Base-by-base conservation (phyloP, 1,140 invertebrate genomes). In the Drosophila ficusphila region DNA sequence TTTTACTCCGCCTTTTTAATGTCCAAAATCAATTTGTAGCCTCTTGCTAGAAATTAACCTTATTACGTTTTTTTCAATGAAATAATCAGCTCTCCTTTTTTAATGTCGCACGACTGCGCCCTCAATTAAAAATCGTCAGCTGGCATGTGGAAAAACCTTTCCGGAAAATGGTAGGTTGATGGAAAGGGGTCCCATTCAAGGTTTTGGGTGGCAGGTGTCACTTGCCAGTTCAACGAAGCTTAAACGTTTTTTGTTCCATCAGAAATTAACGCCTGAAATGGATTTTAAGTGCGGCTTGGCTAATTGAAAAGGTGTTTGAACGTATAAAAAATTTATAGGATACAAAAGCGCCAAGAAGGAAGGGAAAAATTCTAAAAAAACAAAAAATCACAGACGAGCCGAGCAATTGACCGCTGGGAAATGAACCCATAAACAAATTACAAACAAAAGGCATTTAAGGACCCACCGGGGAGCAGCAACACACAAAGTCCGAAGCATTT, bases 341-440 rank as follows among this genome's bases (percentile, higher is more conserved):
- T 69, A 82, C 78, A 82, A 77, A 82, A 73, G 58, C 58, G 61
- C 19, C 62, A 18, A 64, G 57, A 67, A 23, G 21, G 7, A 39
- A 31, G 34, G 49, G 25, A 71, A 44, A 69, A 41, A 71, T 14
- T 47, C 34, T 75, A 56, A 54, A 61, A 16, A 34, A 57, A n/a
- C n/a, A n/a, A 76, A 72, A 90, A 90, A 90, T 90, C 89, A 86
- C 79, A 90, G 89, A 90, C 89, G 71, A 68, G 31, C 54, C 79
- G 68, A 69, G 64, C 77, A 89, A 90, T 90, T 90, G 89, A 90
- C 89, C 89, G 89, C 79, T 82, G 89, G 89, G 89, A 90, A 85
- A 90, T 90, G 89, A 90, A 90, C 89, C 89, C 89, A 90, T 90
- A 89, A 90, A 82, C 78, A 76, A 82, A 79, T 76, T 76, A 88